phyloP scores from a whole-genome alignment of 2,888 invertebrate species.

The Fragum fragum region DNA sequence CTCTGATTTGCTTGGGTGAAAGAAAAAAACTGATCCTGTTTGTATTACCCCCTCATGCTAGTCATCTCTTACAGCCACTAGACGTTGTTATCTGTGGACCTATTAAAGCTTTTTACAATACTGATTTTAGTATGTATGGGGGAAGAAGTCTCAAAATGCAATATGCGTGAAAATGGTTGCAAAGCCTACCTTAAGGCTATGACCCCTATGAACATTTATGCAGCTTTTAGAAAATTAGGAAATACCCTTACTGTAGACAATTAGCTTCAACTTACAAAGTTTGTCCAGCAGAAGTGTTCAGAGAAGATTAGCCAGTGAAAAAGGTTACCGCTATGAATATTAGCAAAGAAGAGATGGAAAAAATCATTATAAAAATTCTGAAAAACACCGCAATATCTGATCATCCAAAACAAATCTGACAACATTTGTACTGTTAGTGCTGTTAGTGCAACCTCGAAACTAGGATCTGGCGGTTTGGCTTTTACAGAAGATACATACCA shows the following conservation, averaged over 20 bases:
- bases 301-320: conserved; percentile 10
- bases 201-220: no score
- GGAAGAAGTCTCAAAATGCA: no score
- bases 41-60: conserved; percentile 41
- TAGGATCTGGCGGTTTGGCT: not conserved
- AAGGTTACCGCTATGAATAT: conserved; percentile 17
- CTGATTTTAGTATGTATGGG: no score
- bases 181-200: no score
- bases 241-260: not conserved
- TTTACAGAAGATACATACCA: conserved; percentile 4
- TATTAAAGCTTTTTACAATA: not conserved
- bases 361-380: not conserved
- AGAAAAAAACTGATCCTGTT: conserved; percentile 33
- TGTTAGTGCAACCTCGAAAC: not conserved
- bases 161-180: no score
- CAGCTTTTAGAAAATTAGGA: conserved; percentile 10
- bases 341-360: not conserved
- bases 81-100: conserved; percentile 34
- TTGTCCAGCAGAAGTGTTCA: conserved; percentile 3
- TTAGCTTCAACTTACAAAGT: not conserved
- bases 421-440: no score
- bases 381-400: not conserved
- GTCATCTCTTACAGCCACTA: conserved; percentile 32
- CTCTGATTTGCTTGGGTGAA: conserved; percentile 37
- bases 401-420: not conserved